A percentile compares a stretch with the other conserved stretches of the same genome.
Evolutionary conservation across 2,888 invertebrate species (phyloP).

Genomic region (Hermaeophaga mercurialis): DNA sequence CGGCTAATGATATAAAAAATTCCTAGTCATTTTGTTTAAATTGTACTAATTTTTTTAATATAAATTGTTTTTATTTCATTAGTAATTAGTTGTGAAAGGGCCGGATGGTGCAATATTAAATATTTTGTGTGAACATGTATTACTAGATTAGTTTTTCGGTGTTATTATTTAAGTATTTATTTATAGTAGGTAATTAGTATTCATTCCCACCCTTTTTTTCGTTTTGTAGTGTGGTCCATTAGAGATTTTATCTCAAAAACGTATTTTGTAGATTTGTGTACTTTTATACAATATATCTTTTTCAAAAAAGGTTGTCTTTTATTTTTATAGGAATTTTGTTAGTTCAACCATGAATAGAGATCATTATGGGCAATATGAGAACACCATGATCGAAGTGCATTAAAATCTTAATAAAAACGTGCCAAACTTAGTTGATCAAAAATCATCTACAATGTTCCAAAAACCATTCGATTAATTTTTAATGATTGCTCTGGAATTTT

Average conservation of each 20-base stretch:
- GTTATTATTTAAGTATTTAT: conserved; percentile 24
- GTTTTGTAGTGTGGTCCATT: conserved; percentile 36
- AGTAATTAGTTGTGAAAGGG: conserved; percentile 33
- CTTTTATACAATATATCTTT: conserved; percentile 48
- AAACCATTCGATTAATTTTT: too few species aligned
- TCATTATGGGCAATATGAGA: too few species aligned
- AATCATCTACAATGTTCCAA: too few species aligned
- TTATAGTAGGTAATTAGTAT: conserved; percentile 31
- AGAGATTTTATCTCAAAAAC: conserved; percentile 38
- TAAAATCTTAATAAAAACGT: too few species aligned
- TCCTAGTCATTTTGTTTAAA: conserved; percentile 52
- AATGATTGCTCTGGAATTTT: too few species aligned
- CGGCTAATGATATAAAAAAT: conserved; percentile 56
- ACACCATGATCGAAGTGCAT: too few species aligned
- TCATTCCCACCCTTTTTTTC: conserved; percentile 43
- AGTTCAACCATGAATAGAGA: too few species aligned
- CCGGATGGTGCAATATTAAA: conserved; percentile 45
- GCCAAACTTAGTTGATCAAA: too few species aligned
- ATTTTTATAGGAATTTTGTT: background rate
- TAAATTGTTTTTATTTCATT: conserved; percentile 5
- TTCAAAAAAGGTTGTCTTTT: conserved; percentile 17
- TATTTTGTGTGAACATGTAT: conserved; percentile 20
- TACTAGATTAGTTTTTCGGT: conserved; percentile 13
- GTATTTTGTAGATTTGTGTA: conserved; percentile 49
- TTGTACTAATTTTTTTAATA: conserved; percentile 21